Percentiles rank a stretch among this genome's conserved stretches.
These are phyloP conservation scores for Arge pagana DNA, from an alignment of 2,888 invertebrate species.

Conservation along the genomic window DNA sequence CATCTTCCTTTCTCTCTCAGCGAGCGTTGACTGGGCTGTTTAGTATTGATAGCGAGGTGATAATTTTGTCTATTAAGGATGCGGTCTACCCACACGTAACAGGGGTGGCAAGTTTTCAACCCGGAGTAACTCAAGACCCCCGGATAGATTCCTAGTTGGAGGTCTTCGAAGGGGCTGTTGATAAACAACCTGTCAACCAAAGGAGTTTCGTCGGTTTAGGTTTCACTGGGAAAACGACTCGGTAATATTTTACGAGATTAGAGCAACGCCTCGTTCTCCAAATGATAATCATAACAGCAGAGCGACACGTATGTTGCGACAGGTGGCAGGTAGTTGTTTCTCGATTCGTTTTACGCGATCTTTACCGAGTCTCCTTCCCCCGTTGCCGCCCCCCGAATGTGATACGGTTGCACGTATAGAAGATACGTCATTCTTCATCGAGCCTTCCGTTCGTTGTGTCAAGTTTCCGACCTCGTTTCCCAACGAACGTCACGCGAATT, in stretches of 20 bases:
- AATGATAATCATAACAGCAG: conserved; percentile 5
- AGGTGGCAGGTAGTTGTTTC: conserved; percentile 9
- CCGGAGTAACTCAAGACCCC: conserved; percentile 1
- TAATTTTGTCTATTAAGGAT: conserved; percentile 14
- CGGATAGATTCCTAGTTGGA: conserved; percentile 14
- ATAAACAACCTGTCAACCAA: conserved; percentile 11
- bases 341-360: no score
- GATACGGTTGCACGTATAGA: no score
- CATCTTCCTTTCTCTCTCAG: no score
- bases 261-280: conserved; percentile 1
- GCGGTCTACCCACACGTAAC: conserved; percentile 3
- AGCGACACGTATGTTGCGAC: conserved; percentile 6
- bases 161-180: conserved; percentile 13
- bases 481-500: no score
- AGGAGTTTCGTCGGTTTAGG: conserved; percentile 16
- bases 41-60: conserved; percentile 1
- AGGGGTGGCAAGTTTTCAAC: background rate
- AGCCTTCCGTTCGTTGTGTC: no score
- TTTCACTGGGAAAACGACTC: conserved; percentile 2
- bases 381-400: background rate
- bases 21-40: conserved; percentile 1
- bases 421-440: no score
- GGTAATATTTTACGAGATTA: conserved; percentile 11
- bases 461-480: no score
- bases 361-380: no score